These are phyloP conservation scores for Pycnonotus jocosus DNA, from an alignment of 2,113 vertebrate species.

Conservation along the genomic window DNA sequence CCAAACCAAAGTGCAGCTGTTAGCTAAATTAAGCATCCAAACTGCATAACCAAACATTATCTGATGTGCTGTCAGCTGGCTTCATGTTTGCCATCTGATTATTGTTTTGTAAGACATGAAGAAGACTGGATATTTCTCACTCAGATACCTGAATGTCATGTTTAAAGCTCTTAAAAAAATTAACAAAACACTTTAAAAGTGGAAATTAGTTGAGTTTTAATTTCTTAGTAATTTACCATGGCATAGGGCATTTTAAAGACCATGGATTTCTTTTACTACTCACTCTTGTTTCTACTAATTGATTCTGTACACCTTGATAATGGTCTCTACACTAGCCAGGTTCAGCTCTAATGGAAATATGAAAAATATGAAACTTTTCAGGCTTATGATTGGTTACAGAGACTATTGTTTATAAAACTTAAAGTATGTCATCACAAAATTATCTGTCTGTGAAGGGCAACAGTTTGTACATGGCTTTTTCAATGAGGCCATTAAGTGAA, in stretches of 20 bases:
- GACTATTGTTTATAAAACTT: background rate
- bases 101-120: background rate
- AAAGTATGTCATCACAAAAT: background rate
- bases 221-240: background rate
- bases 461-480: background rate
- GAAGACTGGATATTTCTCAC: background rate
- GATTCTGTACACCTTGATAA: background rate
- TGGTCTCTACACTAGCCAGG: background rate
- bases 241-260: background rate
- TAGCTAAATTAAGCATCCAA: constrained; percentile 21
- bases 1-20: background rate
- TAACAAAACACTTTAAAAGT: background rate
- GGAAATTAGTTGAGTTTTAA: background rate
- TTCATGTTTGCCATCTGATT: background rate
- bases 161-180: background rate
- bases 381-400: background rate
- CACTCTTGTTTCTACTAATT: background rate
- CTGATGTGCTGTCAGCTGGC: background rate
- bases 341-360: background rate
- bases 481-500: background rate
- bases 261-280: background rate
- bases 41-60: background rate
- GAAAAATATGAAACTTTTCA: background rate
- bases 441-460: background rate
- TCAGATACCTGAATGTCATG: background rate